Evolutionary conservation across 2,888 invertebrate genomes (phyloP).

Genomic region (Steromphala cineraria): DNA sequence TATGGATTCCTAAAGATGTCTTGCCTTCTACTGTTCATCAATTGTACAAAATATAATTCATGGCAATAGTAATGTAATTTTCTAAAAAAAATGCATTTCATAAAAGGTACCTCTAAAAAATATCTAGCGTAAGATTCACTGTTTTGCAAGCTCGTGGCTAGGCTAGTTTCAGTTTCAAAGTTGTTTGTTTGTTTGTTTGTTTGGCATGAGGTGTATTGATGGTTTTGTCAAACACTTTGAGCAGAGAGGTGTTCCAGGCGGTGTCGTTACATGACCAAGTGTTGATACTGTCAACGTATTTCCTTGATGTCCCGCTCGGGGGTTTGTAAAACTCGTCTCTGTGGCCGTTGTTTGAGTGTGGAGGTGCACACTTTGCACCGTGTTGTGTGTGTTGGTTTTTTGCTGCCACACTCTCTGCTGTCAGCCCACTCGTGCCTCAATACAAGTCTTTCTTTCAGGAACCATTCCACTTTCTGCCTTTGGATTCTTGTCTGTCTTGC

Average conservation of each 20-base stretch:
- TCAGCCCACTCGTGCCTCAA: no score
- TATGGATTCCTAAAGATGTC: no score
- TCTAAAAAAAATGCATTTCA: no score
- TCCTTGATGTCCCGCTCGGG: background rate
- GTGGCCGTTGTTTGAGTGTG: background rate
- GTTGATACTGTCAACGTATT: slow-evolving; percentile 7
- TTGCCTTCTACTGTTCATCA: no score
- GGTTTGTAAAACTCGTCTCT: background rate
- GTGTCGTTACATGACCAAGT: background rate
- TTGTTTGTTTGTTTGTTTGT: slow-evolving; percentile 15
- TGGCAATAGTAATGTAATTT: no score
- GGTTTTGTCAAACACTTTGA: slow-evolving; percentile 22
- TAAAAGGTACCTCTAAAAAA: no score
- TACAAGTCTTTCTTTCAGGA: no score
- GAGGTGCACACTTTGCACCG: background rate
- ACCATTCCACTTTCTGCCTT: no score
- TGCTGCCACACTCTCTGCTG: no score
- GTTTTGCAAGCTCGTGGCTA: background rate
- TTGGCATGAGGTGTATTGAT: slow-evolving; percentile 16
- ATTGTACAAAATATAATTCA: no score
- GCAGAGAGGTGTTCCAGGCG: slow-evolving; percentile 15
- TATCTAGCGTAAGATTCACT: no score
- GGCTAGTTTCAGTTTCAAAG: background rate
- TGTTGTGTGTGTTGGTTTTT: background rate
- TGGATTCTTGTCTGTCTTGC: no score